These are phyloP conservation scores for Dascillus cervinus DNA, from an alignment of 2,888 invertebrate species.

Conservation along the genomic window DNA sequence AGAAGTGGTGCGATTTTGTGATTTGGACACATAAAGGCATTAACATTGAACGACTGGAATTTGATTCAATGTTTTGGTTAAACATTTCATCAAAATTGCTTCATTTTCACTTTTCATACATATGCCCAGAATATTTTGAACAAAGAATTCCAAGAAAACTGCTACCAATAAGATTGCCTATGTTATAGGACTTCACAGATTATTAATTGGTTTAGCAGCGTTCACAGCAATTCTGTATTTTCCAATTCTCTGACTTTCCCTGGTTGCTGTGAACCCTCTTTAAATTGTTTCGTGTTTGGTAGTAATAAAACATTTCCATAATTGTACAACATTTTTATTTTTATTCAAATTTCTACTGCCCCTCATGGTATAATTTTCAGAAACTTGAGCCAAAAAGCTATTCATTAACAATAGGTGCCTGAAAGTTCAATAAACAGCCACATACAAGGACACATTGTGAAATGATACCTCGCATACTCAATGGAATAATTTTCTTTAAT, in stretches of 20 bases:
- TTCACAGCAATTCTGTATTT: no score
- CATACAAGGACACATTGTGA: slow-evolving; percentile 19
- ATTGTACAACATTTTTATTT: no score
- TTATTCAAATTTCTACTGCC: no score
- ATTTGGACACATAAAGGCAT: slow-evolving; percentile 16
- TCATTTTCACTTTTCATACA: slow-evolving; percentile 2
- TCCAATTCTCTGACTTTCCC: no score
- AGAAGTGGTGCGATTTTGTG: slow-evolving; percentile 20
- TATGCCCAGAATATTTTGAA: slow-evolving; percentile 10
- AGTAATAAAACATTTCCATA: no score
- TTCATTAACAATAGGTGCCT: slow-evolving; percentile 14
- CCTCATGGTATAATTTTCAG: no score
- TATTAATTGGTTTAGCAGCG: no score
- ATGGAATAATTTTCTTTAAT: slow-evolving; percentile 13
- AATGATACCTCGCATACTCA: slow-evolving; percentile 14
- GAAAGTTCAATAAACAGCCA: slow-evolving; percentile 20
- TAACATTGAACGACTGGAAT: slow-evolving; percentile 5
- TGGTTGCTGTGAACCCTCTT: no score
- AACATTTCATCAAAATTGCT: slow-evolving; percentile 2
- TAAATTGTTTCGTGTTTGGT: no score
- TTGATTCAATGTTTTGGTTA: slow-evolving; percentile 7
- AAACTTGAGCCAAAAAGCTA: no score
- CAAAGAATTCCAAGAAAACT: slow-evolving; percentile 8
- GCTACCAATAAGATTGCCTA: no score
- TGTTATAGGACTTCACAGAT: no score